Evolutionary conservation across 2,797 vertebrate genomes (phyloP).

Genomic region (Hypotaenidia okinawae): DNA sequence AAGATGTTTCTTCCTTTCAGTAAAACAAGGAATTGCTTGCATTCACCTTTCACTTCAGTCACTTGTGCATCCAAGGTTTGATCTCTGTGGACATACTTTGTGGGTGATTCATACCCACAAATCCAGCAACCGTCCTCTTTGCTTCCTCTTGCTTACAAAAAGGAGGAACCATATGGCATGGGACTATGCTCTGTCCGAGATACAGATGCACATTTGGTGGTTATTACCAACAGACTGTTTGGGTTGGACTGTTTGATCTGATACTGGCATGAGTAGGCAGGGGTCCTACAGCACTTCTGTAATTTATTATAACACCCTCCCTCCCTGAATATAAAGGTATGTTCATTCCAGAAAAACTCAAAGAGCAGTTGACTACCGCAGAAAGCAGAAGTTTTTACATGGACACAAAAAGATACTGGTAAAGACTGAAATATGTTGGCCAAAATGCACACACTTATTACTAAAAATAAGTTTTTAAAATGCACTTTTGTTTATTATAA

Average conservation of each 20-base stretch:
- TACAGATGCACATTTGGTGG: background rate
- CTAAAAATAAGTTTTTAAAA: background rate
- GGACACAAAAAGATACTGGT: background rate
- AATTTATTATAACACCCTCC: background rate
- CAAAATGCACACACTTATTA: background rate
- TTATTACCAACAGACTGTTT: background rate
- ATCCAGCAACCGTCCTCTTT: background rate
- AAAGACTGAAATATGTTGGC: background rate
- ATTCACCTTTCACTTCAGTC: background rate
- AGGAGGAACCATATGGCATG: accelerated
- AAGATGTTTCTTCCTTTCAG: background rate
- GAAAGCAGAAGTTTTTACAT: background rate
- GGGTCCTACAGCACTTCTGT: background rate
- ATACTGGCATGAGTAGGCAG: background rate
- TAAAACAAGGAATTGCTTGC: background rate
- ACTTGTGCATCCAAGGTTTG: background rate
- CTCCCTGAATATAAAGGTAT: background rate
- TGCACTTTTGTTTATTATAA: background rate
- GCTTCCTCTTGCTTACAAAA: background rate
- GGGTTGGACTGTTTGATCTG: background rate
- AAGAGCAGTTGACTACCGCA: background rate
- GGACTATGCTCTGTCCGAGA: background rate
- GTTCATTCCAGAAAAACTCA: background rate
- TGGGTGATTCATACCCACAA: background rate
- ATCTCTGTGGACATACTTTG: background rate